phyloP scores from a whole-genome alignment of 2,113 vertebrate species.

The Casuarius casuarius region DNA sequence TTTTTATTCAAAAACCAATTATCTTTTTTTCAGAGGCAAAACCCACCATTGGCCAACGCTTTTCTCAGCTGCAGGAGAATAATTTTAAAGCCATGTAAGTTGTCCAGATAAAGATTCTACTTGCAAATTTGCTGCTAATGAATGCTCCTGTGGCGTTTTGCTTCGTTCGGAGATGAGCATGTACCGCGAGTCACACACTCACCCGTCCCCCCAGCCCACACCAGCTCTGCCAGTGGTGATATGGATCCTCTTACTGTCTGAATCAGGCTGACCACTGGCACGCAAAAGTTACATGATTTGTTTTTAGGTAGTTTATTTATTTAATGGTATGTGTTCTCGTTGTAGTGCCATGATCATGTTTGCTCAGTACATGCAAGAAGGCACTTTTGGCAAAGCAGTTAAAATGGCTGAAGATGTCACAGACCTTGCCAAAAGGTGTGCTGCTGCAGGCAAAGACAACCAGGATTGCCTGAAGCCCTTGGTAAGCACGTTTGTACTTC shows the following conservation, averaged over 20 bases:
- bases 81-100: conserved; percentile 56
- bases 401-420: conserved; percentile 16
- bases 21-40: conserved; percentile 24
- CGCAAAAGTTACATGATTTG: fast-evolving
- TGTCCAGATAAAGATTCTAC: not conserved
- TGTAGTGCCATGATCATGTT: conserved; percentile 25
- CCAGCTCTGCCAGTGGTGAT: fast-evolving
- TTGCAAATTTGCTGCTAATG: too few relatives aligned
- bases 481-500: not conserved
- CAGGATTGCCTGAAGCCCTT: not conserved
- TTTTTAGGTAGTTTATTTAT: not conserved
- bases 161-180: not conserved
- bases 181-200: fast-evolving
- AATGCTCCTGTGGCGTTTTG: not conserved
- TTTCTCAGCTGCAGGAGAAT: conserved; percentile 37
- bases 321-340: not conserved
- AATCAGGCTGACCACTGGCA: not conserved
- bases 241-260: fast-evolving
- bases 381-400: not conserved
- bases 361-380: conserved; percentile 45
- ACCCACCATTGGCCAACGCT: not conserved
- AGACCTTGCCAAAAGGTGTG: not conserved
- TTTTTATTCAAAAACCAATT: not conserved
- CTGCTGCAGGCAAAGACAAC: not conserved
- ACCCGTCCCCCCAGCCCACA: fast-evolving